Evolutionary conservation across 2,888 invertebrate species (phyloP).

Genomic region (Scaptomyza cyrtandrae): DNA sequence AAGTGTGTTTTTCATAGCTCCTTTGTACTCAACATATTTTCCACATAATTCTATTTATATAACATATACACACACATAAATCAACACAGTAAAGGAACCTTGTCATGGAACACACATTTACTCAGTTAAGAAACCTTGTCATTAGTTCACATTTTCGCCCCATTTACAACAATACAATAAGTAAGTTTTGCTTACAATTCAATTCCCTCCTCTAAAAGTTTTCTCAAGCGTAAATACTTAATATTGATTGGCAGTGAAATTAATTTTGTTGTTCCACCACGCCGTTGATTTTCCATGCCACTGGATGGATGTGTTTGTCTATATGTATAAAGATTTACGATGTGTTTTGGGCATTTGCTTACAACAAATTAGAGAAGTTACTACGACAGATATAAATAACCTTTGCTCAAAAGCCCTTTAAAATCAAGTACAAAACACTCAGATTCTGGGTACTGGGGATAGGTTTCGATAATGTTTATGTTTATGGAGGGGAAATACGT

Average conservation of each 20-base stretch:
- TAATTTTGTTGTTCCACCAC: slow-evolving; percentile 14
- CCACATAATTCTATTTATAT: neutral
- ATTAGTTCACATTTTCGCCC: neutral
- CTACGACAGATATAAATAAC: slow-evolving; percentile 17
- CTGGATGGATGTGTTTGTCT: slow-evolving; percentile 24
- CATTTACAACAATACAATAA: slow-evolving; percentile 8
- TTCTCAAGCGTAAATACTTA: slow-evolving; percentile 57
- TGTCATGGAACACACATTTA: neutral
- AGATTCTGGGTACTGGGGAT: slow-evolving; percentile 22
- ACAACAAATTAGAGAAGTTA: neutral
- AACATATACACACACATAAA: neutral
- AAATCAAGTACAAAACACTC: slow-evolving; percentile 69
- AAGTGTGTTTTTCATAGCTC: neutral
- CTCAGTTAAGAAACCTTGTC: neutral
- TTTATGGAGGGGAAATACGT: slow-evolving; percentile 18
- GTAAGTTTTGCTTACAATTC: neutral
- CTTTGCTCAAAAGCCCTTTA: slow-evolving; percentile 31
- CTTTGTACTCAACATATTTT: neutral
- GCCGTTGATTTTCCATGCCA: slow-evolving; percentile 56
- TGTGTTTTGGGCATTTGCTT: slow-evolving; percentile 18
- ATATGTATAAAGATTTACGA: neutral
- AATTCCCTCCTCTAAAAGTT: slow-evolving; percentile 1
- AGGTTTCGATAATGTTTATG: slow-evolving; percentile 11
- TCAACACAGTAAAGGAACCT: neutral
- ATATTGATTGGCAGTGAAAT: slow-evolving; percentile 48